Base-by-base conservation (phyloP, 2,888 invertebrate genomes). In the Clepsis dumicolana region DNA sequence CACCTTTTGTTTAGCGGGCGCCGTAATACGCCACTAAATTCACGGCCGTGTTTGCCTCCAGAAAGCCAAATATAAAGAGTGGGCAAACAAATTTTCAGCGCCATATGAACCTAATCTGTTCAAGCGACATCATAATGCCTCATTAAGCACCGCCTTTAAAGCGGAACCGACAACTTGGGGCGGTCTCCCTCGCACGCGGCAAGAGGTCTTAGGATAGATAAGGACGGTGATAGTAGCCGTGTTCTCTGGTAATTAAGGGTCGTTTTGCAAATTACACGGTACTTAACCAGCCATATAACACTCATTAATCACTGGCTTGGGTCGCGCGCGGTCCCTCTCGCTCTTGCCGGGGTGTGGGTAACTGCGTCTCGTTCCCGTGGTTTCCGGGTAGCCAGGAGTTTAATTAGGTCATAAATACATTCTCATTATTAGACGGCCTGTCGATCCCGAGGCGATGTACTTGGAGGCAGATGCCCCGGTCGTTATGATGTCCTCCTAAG, bases 241-340 rank as follows among this genome's bases (percentile, higher is more conserved):
- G 90, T 88, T 91, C 90, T 82, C 84, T 88, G 92, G 91, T 94
- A 94, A 95, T 95, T 95, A 95, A 95, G 95, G 95, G 94, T 95
- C 95, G 95, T 95, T 95, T 95, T 95, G 95, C 95, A 95, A 95
- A 95, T 95, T 95, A 95, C 95, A 95, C 94, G 95, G 95, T 95
- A 95, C 95, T 96, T 95, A 95, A 94, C 94, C 94, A 95, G 94
- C 95, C 95, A 95, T 95, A 94, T 94, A 94, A 95, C 93, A 90
- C 90, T 93, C 89, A 95, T 95, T 95, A 95, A 95, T 95, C 95
- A 95, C 94, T 83, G 81, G 81, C 76, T 80, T 78, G 83, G 89
- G 84, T 80, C 78, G 79, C 77, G 69, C 67, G 75, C 75, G 72
- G 73, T 89, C 88, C 82, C 86, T 73, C 77, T 91, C 82, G 67